phyloP scores from a whole-genome alignment of 2,888 invertebrate genomes.

The Nymphalis urticae region DNA sequence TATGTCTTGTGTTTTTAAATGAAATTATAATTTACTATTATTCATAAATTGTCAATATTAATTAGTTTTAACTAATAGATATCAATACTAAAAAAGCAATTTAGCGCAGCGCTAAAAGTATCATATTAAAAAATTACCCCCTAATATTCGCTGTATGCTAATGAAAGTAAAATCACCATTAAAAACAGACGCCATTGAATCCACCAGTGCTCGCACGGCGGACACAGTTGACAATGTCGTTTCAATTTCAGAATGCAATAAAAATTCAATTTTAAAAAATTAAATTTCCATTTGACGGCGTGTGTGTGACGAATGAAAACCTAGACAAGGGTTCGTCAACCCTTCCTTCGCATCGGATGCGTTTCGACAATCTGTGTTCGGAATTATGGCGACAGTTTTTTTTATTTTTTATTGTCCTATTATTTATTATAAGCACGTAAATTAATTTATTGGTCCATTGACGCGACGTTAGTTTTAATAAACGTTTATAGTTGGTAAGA shows the following conservation, averaged over 20 bases:
- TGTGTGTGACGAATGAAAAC: conserved; percentile 76
- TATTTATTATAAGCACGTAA: conserved; percentile 62
- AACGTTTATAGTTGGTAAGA: background rate
- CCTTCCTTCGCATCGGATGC: conserved; percentile 49
- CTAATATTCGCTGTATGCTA: background rate
- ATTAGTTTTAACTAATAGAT: too few relatives aligned
- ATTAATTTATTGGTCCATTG: conserved; percentile 69
- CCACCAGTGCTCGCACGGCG: conserved; percentile 1
- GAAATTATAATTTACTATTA: too few relatives aligned
- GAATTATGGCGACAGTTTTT: conserved; percentile 76
- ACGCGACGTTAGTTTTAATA: conserved; percentile 24
- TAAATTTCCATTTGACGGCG: conserved; percentile 75
- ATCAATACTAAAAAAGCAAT: background rate
- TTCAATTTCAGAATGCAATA: conserved; percentile 51
- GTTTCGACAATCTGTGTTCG: conserved; percentile 76
- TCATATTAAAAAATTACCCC: conserved; percentile 3
- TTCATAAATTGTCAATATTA: too few relatives aligned
- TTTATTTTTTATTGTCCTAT: conserved; percentile 63
- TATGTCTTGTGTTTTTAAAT: too few relatives aligned
- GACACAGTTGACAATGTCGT: conserved; percentile 17
- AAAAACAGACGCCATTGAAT: conserved; percentile 20
- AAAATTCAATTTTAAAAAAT: conserved; percentile 77
- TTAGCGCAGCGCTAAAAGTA: background rate
- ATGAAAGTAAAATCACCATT: conserved; percentile 14
- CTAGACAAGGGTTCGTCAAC: conserved; percentile 68